These are phyloP conservation scores for Chalcis sispes DNA, from an alignment of 2,888 invertebrate species.

Conservation along the genomic window DNA sequence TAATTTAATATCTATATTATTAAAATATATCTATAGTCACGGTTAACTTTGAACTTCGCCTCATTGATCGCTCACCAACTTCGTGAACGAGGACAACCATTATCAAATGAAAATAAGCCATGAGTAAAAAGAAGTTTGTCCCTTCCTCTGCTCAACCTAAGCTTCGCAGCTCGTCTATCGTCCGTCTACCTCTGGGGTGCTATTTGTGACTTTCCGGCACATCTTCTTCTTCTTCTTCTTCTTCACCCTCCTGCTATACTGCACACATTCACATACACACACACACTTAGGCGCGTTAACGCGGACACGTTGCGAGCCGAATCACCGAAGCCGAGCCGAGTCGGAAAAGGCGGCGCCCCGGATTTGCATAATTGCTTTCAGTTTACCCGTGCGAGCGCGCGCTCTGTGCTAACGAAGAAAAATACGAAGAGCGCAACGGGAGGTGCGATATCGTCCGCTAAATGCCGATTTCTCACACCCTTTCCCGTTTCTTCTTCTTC, in stretches of 20 bases:
- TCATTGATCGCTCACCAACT: too few relatives aligned
- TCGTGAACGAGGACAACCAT: background rate
- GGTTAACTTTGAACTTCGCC: too few relatives aligned
- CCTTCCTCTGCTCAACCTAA: background rate
- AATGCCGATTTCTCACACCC: slow-evolving; percentile 46
- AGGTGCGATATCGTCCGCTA: slow-evolving; percentile 54
- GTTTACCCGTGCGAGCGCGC: slow-evolving; percentile 61
- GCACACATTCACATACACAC: background rate
- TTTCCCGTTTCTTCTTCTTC: slow-evolving; percentile 38
- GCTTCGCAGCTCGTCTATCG: slow-evolving; percentile 28
- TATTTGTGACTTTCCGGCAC: slow-evolving; percentile 19
- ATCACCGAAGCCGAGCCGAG: slow-evolving; percentile 38
- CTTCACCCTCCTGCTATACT: background rate
- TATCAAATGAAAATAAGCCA: background rate
- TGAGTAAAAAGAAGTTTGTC: slow-evolving; percentile 12
- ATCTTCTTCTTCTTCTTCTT: background rate
- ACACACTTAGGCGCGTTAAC: background rate
- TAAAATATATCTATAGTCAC: too few relatives aligned
- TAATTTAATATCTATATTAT: too few relatives aligned
- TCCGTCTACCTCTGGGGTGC: slow-evolving; percentile 44
- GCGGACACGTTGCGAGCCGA: background rate
- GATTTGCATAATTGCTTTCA: slow-evolving; percentile 72
- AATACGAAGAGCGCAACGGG: slow-evolving; percentile 63
- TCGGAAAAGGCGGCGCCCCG: slow-evolving; percentile 39
- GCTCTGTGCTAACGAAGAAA: slow-evolving; percentile 68